phyloP scores from a whole-genome alignment of 2,888 invertebrate species.

The Hybos culiciformis region DNA sequence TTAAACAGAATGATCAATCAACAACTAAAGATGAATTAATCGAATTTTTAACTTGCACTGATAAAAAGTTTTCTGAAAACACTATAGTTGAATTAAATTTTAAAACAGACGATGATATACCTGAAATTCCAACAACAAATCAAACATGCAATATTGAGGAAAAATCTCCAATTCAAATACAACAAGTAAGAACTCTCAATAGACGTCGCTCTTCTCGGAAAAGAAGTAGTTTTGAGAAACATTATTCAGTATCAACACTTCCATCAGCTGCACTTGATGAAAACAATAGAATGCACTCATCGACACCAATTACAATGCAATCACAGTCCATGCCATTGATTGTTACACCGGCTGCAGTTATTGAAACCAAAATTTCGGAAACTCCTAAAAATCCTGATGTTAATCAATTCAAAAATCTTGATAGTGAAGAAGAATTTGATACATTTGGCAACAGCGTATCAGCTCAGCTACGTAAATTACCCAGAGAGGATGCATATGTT shows the following conservation, averaged over 20 bases:
- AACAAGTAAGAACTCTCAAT: neutral
- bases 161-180: neutral
- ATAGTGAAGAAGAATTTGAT: conserved; percentile 2
- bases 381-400: no score
- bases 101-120: neutral
- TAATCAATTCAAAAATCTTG: neutral
- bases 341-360: no score
- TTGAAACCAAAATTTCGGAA: no score
- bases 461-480: neutral
- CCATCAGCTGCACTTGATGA: neutral
- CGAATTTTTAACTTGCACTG: no score
- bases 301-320: no score
- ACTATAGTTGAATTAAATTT: neutral
- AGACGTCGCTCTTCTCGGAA: no score
- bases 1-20: no score
- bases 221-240: no score
- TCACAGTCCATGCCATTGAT: no score
- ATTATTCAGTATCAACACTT: neutral
- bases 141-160: neutral
- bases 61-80: no score
- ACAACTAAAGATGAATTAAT: no score
- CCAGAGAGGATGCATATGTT: neutral
- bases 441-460: conserved; percentile 1
- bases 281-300: no score
- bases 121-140: neutral